phyloP scores from a whole-genome alignment of 2,888 invertebrate species.

The Nudaria mundana region DNA sequence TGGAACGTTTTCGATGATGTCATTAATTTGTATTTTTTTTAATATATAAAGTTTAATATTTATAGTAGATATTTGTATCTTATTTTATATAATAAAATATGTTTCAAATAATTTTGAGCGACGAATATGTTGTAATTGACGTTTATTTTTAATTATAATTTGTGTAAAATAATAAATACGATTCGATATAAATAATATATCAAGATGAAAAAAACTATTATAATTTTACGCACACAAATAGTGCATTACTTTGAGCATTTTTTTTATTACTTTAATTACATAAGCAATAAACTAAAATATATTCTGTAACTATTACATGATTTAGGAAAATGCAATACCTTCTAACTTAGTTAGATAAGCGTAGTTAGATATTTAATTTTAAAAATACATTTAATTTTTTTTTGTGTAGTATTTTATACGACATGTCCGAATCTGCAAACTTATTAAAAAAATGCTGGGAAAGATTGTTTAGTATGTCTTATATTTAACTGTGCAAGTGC shows the following conservation, averaged over 20 bases:
- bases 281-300: slow-evolving; percentile 38
- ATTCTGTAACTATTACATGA: slow-evolving; percentile 41
- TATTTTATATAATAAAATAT: too few relatives aligned
- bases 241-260: slow-evolving; percentile 54
- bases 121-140: slow-evolving; percentile 16
- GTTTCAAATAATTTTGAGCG: slow-evolving; percentile 25
- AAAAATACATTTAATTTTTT: slow-evolving; percentile 43
- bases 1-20: too few relatives aligned
- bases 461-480: too few relatives aligned
- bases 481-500: too few relatives aligned
- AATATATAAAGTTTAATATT: too few relatives aligned
- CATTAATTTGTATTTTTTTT: too few relatives aligned
- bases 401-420: too few relatives aligned
- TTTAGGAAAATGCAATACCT: slow-evolving; percentile 66
- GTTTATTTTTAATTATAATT: slow-evolving; percentile 22
- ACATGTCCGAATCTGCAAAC: slow-evolving; percentile 11
- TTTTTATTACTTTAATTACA: slow-evolving; percentile 33
- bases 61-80: too few relatives aligned
- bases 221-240: slow-evolving; percentile 46
- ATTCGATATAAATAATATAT: slow-evolving; percentile 28
- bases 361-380: slow-evolving; percentile 58
- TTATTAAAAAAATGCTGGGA: slow-evolving; percentile 26
- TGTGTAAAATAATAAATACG: slow-evolving; percentile 18
- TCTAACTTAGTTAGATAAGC: slow-evolving; percentile 59
- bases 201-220: slow-evolving; percentile 30